Evolutionary conservation across 2,797 vertebrate species (phyloP).

Genomic region (Pogoniulus pusillus): DNA sequence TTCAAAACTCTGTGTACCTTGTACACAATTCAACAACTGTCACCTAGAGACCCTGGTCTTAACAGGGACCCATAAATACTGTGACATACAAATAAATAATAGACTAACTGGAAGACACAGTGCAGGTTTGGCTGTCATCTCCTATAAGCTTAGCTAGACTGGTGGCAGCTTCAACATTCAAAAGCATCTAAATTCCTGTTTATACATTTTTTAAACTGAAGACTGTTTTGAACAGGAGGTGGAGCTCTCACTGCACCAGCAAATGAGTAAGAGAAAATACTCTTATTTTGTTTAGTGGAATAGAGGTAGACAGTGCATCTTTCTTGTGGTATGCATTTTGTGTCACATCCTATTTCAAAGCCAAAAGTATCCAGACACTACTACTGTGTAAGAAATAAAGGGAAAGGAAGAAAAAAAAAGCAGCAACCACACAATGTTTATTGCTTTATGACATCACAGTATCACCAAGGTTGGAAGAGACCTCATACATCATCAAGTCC

Average conservation of each 20-base stretch:
- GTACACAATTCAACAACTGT: neutral
- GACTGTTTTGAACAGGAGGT: slow-evolving; percentile 16
- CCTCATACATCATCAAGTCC: too few relatives aligned
- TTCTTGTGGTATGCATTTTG: neutral
- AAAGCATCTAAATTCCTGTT: neutral
- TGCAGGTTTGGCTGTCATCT: neutral
- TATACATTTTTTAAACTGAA: accelerated
- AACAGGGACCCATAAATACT: neutral
- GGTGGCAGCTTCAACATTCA: neutral
- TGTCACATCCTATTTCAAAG: neutral
- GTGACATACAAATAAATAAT: neutral
- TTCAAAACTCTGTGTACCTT: neutral
- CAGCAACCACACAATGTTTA: too few relatives aligned
- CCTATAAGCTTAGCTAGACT: neutral
- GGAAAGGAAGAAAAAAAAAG: neutral
- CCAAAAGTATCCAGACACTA: neutral
- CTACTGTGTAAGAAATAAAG: neutral
- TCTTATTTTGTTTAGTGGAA: neutral
- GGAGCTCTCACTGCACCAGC: slow-evolving; percentile 32
- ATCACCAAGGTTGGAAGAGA: too few relatives aligned
- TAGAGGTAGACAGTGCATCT: neutral
- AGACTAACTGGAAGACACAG: neutral
- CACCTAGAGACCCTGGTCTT: neutral
- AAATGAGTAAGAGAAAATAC: neutral
- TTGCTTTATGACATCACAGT: too few relatives aligned